Evolutionary conservation across 2,797 vertebrate genomes (phyloP).

Genomic region (Sebastolobus alascanus): DNA sequence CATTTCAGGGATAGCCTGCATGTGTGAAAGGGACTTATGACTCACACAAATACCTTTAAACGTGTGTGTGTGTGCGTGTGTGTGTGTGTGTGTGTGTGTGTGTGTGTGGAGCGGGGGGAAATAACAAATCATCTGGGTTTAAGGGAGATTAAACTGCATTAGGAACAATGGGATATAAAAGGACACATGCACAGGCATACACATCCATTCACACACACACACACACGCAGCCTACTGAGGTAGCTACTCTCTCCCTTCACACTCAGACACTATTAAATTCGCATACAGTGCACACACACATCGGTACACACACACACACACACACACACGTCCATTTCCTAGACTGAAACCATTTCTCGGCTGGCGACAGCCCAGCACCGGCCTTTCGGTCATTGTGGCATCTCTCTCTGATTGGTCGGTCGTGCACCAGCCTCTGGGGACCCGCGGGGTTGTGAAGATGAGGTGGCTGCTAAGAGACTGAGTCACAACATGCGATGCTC

Average conservation of each 20-base stretch:
- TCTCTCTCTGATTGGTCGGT: slow-evolving; percentile 65
- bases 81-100: background rate
- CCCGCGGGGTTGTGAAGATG: slow-evolving; percentile 67
- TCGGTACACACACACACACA: slow-evolving; percentile 5
- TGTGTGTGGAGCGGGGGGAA: slow-evolving; percentile 9
- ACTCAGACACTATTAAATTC: slow-evolving; percentile 50
- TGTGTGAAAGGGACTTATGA: slow-evolving; percentile 1
- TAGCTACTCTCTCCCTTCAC: slow-evolving; percentile 29
- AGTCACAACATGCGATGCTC: slow-evolving; percentile 75
- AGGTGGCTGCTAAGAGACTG: slow-evolving; percentile 80
- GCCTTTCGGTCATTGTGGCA: slow-evolving; percentile 56
- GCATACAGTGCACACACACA: slow-evolving; percentile 27
- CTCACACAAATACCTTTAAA: slow-evolving; percentile 11
- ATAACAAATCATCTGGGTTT: slow-evolving; percentile 67
- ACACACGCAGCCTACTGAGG: slow-evolving; percentile 20
- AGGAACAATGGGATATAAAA: slow-evolving; percentile 59
- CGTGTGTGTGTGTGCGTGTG: background rate
- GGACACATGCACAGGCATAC: slow-evolving; percentile 20
- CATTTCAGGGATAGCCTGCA: background rate
- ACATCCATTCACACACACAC: slow-evolving; percentile 5
- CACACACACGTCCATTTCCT: slow-evolving; percentile 31
- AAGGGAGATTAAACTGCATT: slow-evolving; percentile 75
- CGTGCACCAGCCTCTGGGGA: slow-evolving; percentile 56
- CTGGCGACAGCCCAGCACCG: slow-evolving; percentile 47
- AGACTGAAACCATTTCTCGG: slow-evolving; percentile 46